Evolutionary conservation across 1,140 invertebrate species (phyloP).

Genomic region (Aleiodes sp.): DNA sequence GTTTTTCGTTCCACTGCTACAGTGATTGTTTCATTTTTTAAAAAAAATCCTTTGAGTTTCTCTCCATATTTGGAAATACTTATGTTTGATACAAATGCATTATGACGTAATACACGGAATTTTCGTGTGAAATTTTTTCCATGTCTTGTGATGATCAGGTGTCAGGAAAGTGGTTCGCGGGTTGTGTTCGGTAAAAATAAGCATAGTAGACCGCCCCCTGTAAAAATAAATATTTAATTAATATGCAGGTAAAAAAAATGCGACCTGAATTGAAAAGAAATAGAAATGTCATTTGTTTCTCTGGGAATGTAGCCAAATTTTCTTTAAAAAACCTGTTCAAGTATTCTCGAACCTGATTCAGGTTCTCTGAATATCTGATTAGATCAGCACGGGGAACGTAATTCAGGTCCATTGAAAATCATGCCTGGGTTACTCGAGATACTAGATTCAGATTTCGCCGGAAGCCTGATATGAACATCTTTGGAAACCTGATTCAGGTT

Average conservation of each 20-base stretch:
- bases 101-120: constrained; percentile 40
- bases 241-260: constrained; percentile 10
- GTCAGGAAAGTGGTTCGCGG: constrained; percentile 80
- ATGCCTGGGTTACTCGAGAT: too few species aligned
- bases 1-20: not conserved
- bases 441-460: too few species aligned
- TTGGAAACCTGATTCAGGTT: too few species aligned
- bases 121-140: constrained; percentile 22
- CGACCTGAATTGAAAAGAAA: constrained; percentile 5
- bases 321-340: too few species aligned
- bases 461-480: too few species aligned
- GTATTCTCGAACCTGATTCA: too few species aligned
- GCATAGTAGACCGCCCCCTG: constrained; percentile 82
- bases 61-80: not conserved
- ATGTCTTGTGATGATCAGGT: constrained; percentile 34
- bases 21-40: not conserved
- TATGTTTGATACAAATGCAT: constrained; percentile 41
- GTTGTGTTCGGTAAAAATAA: constrained; percentile 87
- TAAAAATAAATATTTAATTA: constrained; percentile 42
- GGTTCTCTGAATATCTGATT: too few species aligned
- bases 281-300: too few species aligned
- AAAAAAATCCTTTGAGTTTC: too few species aligned
- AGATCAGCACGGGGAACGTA: too few species aligned
- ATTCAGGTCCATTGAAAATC: too few species aligned
- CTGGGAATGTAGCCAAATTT: too few species aligned